phyloP scores from a whole-genome alignment of 2,888 invertebrate species.

The Drosophila lutescens region DNA sequence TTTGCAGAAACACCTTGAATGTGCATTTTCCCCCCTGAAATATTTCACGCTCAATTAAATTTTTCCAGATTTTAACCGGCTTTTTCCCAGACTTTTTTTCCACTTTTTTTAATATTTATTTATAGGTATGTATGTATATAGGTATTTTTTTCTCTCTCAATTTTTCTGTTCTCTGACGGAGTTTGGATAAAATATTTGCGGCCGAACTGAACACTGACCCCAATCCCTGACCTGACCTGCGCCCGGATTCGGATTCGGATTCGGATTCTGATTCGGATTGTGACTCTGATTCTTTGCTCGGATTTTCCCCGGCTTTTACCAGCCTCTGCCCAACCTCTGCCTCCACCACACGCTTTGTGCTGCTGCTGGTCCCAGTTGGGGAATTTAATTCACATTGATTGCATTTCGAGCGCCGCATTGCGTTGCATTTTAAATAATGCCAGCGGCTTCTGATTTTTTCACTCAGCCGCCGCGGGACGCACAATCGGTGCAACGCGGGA shows the following conservation, averaged over 20 bases:
- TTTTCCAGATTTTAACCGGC: constrained; percentile 34
- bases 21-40: constrained; percentile 13
- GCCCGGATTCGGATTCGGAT: constrained; percentile 20
- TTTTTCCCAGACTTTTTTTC: neutral
- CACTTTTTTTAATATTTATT: constrained; percentile 2
- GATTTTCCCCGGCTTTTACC: neutral
- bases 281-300: constrained; percentile 20
- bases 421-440: constrained; percentile 79
- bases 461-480: constrained; percentile 32
- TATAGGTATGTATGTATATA: neutral
- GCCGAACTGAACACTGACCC: constrained; percentile 49
- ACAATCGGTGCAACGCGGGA: too few relatives aligned
- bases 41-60: constrained; percentile 77
- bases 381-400: constrained; percentile 77
- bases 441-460: constrained; percentile 77
- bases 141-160: neutral
- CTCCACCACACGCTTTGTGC: constrained; percentile 51
- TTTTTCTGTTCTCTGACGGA: constrained; percentile 17
- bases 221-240: constrained; percentile 46
- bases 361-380: constrained; percentile 56
- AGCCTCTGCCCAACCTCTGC: neutral
- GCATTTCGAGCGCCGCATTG: constrained; percentile 77
- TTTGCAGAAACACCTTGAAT: constrained; percentile 24
- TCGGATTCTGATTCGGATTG: constrained; percentile 25
- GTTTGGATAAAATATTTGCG: constrained; percentile 50